Evolutionary conservation across 2,888 invertebrate species (phyloP).

Genomic region (Melinaea menophilus): DNA sequence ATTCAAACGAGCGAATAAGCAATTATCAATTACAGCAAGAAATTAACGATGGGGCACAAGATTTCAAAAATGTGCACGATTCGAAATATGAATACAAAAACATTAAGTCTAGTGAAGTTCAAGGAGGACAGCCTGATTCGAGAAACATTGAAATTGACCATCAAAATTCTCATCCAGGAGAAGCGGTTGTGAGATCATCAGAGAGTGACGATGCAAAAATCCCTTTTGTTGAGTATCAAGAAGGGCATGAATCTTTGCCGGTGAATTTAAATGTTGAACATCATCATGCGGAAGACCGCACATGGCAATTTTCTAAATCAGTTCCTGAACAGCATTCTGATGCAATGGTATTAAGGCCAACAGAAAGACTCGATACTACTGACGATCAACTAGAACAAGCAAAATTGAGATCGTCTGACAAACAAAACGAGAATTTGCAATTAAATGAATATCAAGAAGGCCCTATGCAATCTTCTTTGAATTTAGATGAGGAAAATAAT

Average conservation of each 20-base stretch:
- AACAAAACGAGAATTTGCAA: conserved; percentile 8
- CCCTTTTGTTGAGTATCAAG: conserved; percentile 16
- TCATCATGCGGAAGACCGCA: conserved; percentile 8
- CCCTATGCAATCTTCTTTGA: conserved; percentile 12
- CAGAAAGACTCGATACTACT: not conserved
- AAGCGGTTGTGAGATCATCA: conserved; percentile 1
- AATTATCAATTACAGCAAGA: no score
- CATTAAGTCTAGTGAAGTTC: not conserved
- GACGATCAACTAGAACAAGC: conserved; percentile 7
- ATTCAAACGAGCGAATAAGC: no score
- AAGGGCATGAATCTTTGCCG: conserved; percentile 14
- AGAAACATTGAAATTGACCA: not conserved
- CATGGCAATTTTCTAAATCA: not conserved
- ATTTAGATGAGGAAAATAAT: conserved; percentile 18
- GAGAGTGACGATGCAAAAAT: conserved; percentile 5
- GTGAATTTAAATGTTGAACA: conserved; percentile 16
- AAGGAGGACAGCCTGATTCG: not conserved
- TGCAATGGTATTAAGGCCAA: not conserved
- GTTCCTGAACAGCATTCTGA: not conserved
- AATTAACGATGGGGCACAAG: no score
- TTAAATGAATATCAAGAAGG: conserved; percentile 17
- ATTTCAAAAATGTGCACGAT: no score
- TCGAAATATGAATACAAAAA: not conserved
- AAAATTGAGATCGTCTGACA: conserved; percentile 1
- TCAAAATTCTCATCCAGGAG: not conserved